Percentiles rank a stretch among this genome's conserved stretches.
Evolutionary conservation across 2,797 vertebrate genomes (phyloP).

Genomic region (Cichlasoma orientale): DNA sequence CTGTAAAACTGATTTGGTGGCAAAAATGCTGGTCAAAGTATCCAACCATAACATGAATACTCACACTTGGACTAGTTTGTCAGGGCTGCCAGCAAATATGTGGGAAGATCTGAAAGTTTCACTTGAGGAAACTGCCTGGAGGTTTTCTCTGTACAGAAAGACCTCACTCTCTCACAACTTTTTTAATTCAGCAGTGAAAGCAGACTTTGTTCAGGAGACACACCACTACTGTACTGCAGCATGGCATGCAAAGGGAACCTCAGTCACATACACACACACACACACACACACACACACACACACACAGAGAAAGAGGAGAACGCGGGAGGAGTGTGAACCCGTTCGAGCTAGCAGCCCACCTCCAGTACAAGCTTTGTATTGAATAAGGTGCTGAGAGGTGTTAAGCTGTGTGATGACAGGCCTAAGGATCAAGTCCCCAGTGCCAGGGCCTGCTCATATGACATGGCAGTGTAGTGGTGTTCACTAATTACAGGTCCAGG

Average conservation of each 20-base stretch:
- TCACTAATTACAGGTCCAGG: constrained; percentile 62
- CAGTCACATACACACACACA: constrained; percentile 27
- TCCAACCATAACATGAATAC: not conserved
- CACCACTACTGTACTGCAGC: constrained; percentile 38
- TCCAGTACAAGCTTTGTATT: constrained; percentile 35
- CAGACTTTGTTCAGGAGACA: constrained; percentile 54
- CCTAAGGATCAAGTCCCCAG: constrained; percentile 37
- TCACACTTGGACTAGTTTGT: constrained; percentile 36
- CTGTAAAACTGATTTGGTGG: constrained; percentile 14
- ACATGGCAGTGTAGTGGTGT: constrained; percentile 49
- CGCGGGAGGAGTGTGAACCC: constrained; percentile 40
- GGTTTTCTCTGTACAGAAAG: constrained; percentile 40
- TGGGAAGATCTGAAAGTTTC: constrained; percentile 39
- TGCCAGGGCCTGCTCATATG: constrained; percentile 61
- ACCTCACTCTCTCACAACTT: constrained; percentile 32
- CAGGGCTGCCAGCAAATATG: constrained; percentile 28
- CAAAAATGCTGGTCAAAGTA: not conserved
- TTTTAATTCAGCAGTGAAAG: constrained; percentile 49
- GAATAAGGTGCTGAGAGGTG: constrained; percentile 62
- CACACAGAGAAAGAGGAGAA: constrained; percentile 8
- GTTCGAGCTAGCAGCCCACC: constrained; percentile 36
- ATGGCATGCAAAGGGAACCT: constrained; percentile 41
- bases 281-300: constrained; percentile 17
- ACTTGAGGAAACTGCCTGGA: constrained; percentile 44
- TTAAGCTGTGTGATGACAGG: constrained; percentile 68